phyloP scores from a whole-genome alignment of 2,113 vertebrate genomes.

The Proteles cristata region DNA sequence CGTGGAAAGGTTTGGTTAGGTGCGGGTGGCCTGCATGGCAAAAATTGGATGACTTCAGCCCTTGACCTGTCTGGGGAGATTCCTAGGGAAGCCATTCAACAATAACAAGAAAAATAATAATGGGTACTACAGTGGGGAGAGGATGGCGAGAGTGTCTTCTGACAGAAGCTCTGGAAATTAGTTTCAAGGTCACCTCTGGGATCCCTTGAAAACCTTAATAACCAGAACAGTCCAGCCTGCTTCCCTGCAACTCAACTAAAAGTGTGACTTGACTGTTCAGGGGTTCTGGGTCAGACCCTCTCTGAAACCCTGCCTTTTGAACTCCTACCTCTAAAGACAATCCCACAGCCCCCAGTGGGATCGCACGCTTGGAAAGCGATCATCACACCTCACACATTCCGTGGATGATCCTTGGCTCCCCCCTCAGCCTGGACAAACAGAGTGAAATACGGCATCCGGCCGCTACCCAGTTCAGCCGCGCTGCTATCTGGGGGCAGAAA shows the following conservation, averaged over 20 bases:
- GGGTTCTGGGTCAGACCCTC: background rate
- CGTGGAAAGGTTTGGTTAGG: background rate
- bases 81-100: background rate
- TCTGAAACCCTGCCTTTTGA: background rate
- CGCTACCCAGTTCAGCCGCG: background rate
- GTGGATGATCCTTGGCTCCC: background rate
- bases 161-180: background rate
- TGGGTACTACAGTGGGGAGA: background rate
- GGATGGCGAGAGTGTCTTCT: background rate
- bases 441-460: background rate
- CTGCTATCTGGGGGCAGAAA: conserved; percentile 16
- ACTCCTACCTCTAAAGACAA: conserved; percentile 10
- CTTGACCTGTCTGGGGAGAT: background rate
- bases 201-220: background rate
- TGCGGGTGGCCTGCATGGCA: background rate
- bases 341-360: background rate
- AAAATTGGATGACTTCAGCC: background rate
- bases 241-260: background rate
- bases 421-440: background rate
- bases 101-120: background rate
- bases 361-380: background rate
- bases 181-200: background rate
- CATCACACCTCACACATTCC: background rate
- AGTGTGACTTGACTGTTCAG: background rate
- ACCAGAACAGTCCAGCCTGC: background rate